Conservation (phyloP, 2,113 vertebrate genomes). For the Caloenas nicobarica region DNA sequence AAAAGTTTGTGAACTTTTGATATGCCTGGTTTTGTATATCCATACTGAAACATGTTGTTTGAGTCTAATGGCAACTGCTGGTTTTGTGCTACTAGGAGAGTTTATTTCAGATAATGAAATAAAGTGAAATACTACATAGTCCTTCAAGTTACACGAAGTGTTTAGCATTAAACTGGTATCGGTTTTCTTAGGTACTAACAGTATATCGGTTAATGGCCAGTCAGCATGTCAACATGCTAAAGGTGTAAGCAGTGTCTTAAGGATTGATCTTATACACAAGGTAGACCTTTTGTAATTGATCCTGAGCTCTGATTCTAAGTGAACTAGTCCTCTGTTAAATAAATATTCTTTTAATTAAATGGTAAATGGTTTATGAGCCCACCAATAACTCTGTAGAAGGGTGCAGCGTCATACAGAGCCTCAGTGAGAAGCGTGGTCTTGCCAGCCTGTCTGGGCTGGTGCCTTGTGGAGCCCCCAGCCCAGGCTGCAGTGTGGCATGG, state of each 20-base stretch:
- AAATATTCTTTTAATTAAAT: background rate
- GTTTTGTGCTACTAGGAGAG: background rate
- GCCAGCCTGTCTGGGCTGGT: background rate
- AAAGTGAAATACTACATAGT: background rate
- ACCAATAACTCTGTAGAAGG: background rate
- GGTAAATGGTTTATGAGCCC: background rate
- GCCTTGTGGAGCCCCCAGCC: background rate
- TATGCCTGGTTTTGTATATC: background rate
- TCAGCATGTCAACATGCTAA: background rate
- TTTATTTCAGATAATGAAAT: background rate
- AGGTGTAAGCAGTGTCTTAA: background rate
- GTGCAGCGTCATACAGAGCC: fast-evolving
- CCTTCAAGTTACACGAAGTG: background rate
- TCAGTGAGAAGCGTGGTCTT: background rate
- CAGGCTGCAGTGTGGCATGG: background rate
- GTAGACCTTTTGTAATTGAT: background rate
- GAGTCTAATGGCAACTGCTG: background rate
- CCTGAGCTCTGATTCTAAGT: background rate
- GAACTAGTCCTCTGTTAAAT: background rate
- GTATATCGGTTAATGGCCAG: background rate
- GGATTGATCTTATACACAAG: background rate
- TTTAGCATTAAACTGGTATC: background rate
- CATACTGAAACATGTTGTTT: background rate
- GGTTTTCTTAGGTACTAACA: background rate
- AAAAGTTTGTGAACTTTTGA: background rate